Evolutionary conservation across 2,888 invertebrate species (phyloP).

Genomic region (Morinoia aosen): DNA sequence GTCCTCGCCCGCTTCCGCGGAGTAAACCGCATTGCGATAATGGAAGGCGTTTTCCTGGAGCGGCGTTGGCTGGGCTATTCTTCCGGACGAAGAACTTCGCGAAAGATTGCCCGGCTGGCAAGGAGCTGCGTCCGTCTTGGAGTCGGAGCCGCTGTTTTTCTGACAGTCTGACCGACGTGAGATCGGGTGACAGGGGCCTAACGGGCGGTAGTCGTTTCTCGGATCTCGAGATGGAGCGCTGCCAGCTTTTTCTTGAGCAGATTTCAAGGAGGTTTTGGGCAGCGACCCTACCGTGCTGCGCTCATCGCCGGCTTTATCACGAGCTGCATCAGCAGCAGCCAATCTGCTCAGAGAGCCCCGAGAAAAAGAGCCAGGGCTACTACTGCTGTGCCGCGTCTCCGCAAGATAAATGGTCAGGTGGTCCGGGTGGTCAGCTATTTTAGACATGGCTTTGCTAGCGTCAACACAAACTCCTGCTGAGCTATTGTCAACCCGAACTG

Average conservation of each 20-base stretch:
- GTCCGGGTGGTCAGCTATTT: slow-evolving; percentile 41
- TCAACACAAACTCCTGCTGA: not conserved
- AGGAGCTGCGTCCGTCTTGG: not conserved
- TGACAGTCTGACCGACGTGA: slow-evolving; percentile 20
- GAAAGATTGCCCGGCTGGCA: slow-evolving; percentile 7
- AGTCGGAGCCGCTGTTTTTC: slow-evolving; percentile 8
- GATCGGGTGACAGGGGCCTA: slow-evolving; percentile 7
- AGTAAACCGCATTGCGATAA: slow-evolving; percentile 26
- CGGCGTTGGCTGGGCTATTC: slow-evolving; percentile 10
- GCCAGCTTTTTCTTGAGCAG: not conserved
- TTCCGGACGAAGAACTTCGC: not conserved
- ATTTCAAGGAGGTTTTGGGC: slow-evolving; percentile 19
- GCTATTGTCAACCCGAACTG: not conserved
- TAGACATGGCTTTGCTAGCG: not conserved
- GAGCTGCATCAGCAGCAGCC: slow-evolving; percentile 41
- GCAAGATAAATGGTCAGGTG: slow-evolving; percentile 44
- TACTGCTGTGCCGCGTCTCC: not conserved
- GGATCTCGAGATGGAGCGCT: not conserved
- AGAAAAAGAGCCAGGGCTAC: not conserved
- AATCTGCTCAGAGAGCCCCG: slow-evolving; percentile 7
- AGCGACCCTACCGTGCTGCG: not conserved
- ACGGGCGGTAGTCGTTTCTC: not conserved
- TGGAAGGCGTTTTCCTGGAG: not conserved
- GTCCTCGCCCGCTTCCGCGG: not conserved
- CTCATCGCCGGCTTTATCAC: slow-evolving; percentile 12